These are phyloP conservation scores for Drosophila jambulina DNA, from an alignment of 1,140 invertebrate species.

Conservation along the genomic window DNA sequence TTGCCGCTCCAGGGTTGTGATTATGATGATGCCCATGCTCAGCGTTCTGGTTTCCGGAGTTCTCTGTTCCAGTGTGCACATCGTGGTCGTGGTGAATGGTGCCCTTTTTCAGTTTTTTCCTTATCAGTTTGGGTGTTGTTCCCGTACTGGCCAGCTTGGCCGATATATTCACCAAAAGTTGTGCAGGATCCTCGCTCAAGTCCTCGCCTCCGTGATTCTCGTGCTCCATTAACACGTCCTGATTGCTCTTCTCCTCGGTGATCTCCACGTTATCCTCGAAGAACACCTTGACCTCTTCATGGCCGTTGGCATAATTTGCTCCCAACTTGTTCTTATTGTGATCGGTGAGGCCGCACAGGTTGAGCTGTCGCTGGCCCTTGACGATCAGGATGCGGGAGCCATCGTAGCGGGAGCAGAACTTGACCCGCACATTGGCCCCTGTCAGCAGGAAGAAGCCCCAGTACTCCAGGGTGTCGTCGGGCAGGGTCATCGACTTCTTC, in stretches of 20 bases:
- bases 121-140: conserved; percentile 17
- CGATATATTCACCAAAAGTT: not conserved
- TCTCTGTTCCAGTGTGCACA: not conserved
- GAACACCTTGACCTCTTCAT: conserved; percentile 89
- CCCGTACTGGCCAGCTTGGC: not conserved
- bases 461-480: conserved; percentile 94
- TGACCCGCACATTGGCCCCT: conserved; percentile 90
- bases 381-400: conserved; percentile 92
- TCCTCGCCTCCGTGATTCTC: conserved; percentile 85
- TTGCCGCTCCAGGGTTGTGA: not conserved
- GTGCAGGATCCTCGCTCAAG: conserved; percentile 53
- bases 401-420: conserved; percentile 92
- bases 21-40: conserved; percentile 19
- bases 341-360: conserved; percentile 91
- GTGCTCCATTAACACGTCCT: conserved; percentile 60
- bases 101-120: conserved; percentile 79
- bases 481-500: conserved; percentile 92
- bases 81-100: conserved; percentile 22
- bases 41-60: conserved; percentile 1
- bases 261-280: conserved; percentile 88
- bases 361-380: conserved; percentile 90
- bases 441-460: conserved; percentile 94
- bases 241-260: conserved; percentile 41
- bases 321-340: conserved; percentile 88
- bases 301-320: conserved; percentile 86